Conservation (phyloP, 2,888 invertebrate genomes). For the Amblyjoppa proteus region DNA sequence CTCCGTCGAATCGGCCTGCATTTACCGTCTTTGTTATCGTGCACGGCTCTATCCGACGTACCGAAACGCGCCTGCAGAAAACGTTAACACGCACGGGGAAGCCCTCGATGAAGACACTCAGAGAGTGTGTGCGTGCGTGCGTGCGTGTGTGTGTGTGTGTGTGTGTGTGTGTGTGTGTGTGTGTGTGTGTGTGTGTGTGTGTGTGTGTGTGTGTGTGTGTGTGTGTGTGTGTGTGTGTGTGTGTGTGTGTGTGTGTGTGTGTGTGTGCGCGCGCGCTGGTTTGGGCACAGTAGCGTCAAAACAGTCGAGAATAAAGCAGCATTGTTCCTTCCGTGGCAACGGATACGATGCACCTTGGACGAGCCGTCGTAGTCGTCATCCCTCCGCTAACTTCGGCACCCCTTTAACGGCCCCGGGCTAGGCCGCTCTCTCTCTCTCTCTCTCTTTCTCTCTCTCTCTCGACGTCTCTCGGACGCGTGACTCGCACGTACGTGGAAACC, state of each 20-base stretch:
- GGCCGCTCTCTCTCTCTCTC: too few species aligned
- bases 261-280: background rate
- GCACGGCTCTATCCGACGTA: background rate
- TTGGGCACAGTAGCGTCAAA: slow-evolving; percentile 31
- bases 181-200: background rate
- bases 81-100: slow-evolving; percentile 26
- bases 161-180: too few species aligned
- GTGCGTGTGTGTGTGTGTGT: background rate
- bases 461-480: background rate
- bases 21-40: slow-evolving; percentile 48
- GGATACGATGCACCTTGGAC: slow-evolving; percentile 33
- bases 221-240: background rate
- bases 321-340: slow-evolving; percentile 38
- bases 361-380: slow-evolving; percentile 27
- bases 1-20: background rate
- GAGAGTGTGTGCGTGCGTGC: background rate
- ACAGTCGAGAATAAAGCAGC: slow-evolving; percentile 43
- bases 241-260: background rate
- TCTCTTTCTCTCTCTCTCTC: background rate
- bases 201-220: background rate
- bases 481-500: slow-evolving; percentile 7
- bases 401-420: slow-evolving; percentile 37
- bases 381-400: slow-evolving; percentile 21
- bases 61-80: slow-evolving; percentile 29
- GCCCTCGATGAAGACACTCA: background rate